Evolutionary conservation across 2,113 vertebrate genomes (phyloP).

Genomic region (Entosphenus tridentatus): DNA sequence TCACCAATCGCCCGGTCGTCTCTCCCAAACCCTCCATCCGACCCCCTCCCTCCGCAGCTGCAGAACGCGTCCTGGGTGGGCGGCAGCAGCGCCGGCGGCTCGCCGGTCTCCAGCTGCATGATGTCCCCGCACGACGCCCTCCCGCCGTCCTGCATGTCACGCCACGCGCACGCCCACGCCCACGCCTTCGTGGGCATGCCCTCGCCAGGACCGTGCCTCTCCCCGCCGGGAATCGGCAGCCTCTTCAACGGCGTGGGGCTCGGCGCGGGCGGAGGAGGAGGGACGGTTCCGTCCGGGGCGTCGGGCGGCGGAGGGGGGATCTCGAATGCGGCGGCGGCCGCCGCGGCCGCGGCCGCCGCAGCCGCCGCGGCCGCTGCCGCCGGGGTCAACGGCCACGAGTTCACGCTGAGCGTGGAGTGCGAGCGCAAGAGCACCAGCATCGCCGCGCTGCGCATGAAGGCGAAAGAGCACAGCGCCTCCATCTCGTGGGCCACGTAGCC

Average conservation of each 20-base stretch:
- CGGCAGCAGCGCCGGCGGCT: conserved; percentile 37
- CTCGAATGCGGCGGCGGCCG: no score
- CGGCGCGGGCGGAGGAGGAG: conserved; percentile 17
- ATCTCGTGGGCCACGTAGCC: conserved; percentile 98
- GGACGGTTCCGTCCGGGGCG: no score
- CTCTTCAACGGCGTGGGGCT: conserved; percentile 17
- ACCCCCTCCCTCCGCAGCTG: conserved; percentile 30
- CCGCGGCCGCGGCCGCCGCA: no score
- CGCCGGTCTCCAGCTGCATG: conserved; percentile 69
- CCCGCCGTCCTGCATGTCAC: conserved; percentile 68
- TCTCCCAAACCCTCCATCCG: no score
- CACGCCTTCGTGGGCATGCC: conserved; percentile 44
- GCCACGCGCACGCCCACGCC: conserved; percentile 48
- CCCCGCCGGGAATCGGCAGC: conserved; percentile 40
- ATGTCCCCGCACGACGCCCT: conserved; percentile 64
- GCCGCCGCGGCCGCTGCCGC: no score
- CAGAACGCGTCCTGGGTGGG: conserved; percentile 91
- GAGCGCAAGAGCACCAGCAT: conserved; percentile 97
- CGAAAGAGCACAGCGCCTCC: conserved; percentile 96
- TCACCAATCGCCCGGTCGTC: no score
- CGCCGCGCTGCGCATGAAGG: conserved; percentile 85
- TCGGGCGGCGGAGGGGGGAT: no score
- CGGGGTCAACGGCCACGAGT: conserved; percentile 63
- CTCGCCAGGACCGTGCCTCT: conserved; percentile 42
- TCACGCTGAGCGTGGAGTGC: conserved; percentile 50